Evolutionary conservation across 2,888 invertebrate genomes (phyloP), one percentile per base, ranked within the genome.

Genomic region (Clivina fossor): DNA sequence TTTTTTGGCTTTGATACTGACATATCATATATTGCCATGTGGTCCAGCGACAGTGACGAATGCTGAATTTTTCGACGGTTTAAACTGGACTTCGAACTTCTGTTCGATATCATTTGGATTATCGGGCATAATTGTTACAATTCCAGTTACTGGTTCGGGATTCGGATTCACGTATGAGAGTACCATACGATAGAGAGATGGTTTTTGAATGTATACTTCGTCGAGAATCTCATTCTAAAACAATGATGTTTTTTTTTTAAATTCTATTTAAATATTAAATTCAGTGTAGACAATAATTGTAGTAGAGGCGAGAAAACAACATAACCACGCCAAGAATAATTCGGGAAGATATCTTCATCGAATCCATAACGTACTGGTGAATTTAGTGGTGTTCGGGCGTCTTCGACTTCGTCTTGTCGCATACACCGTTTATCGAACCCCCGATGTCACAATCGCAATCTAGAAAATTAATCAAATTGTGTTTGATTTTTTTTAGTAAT

Each of bases 391-490:
- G 89, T 89, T 19, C 78, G 75, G 0, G 92, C 93, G 66, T 93
- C 90, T 72, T 95, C 94, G 4, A 89, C 84, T 74, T 99, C 99
- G 70, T 67, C 69, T 92, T 93, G 74, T 98, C 86, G 73, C 99
- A 99, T 50, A 84, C 78, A 30, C 76, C 74, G 68, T 84, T 85
- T 54, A 90, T 81, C 0, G 98, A 88, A n/a, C 99, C 99, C n/a
- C 99, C 99, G 61, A 93, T 84, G 71, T 98, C 95, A 71, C 99
- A 99, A 63, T 86, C 85, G 70, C 99, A 99, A 68, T 93, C 95
- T 86, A 64, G 3, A 62, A 43, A 63, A 51, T 56, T 56, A 49
- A n/a, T 33, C 13, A 33, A 11, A 33, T 33, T 8, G 33, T n/a
- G n/a, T n/a, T 33, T n/a, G n/a, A n/a, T n/a, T n/a, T n/a, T n/a